These are phyloP conservation scores for Brachypalpus laphriformis DNA, from an alignment of 2,888 invertebrate species.

Conservation along the genomic window DNA sequence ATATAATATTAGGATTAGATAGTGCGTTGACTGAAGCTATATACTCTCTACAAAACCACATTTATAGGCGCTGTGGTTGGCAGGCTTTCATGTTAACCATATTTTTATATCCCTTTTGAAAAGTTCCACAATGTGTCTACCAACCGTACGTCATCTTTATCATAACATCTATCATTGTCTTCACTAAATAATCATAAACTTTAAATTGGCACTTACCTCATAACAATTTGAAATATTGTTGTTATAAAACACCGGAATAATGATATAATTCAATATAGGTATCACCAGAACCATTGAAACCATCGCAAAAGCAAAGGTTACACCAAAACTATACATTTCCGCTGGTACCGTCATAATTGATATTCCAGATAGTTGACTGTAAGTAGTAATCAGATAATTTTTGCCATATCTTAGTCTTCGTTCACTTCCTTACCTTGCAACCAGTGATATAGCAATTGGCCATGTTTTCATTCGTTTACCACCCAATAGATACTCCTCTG, in stretches of 20 bases:
- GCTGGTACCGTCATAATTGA: constrained; percentile 83
- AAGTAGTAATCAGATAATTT: background rate
- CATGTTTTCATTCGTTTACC: constrained; percentile 83
- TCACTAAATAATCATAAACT: background rate
- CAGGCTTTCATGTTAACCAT: background rate
- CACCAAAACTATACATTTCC: constrained; percentile 83
- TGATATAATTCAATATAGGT: constrained; percentile 77
- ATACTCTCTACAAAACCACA: background rate
- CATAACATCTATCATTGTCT: background rate
- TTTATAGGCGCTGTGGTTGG: background rate
- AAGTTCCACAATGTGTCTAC: background rate
- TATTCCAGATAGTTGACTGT: constrained; percentile 83
- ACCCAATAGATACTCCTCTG: constrained; percentile 83
- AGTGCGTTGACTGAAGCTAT: too few relatives aligned
- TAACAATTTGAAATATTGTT: constrained; percentile 82
- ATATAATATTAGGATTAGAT: too few relatives aligned
- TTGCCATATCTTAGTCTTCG: constrained; percentile 76
- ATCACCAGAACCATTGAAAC: constrained; percentile 80
- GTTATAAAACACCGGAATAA: constrained; percentile 82
- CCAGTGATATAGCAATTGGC: constrained; percentile 85
- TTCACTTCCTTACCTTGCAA: constrained; percentile 84
- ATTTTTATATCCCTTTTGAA: background rate
- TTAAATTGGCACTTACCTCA: constrained; percentile 72
- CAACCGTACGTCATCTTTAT: background rate
- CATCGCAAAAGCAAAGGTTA: constrained; percentile 80